phyloP scores from a whole-genome alignment of 2,797 vertebrate species.

The Acridotheres tristis region DNA sequence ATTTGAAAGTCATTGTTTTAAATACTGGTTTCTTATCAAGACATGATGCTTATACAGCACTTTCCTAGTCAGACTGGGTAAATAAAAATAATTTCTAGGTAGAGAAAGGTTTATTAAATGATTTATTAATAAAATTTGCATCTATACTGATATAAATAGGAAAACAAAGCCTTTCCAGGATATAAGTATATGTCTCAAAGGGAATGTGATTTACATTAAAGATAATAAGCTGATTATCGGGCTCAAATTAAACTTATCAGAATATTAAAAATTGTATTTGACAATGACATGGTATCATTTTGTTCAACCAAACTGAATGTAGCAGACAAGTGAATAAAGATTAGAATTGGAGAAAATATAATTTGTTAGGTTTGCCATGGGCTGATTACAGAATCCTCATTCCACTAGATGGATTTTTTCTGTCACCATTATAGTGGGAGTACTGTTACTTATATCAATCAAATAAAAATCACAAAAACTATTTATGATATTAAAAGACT shows the following conservation, averaged over 20 bases:
- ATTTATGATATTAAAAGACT: not conserved
- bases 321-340: not conserved
- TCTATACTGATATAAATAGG: not conserved
- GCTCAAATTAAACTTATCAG: not conserved
- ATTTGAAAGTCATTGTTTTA: not conserved
- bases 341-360: not conserved
- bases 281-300: not conserved
- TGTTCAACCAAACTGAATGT: not conserved
- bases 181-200: not conserved
- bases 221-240: not conserved
- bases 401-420: not conserved
- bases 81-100: not conserved
- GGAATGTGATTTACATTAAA: not conserved
- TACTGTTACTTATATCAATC: not conserved
- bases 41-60: not conserved
- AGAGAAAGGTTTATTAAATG: not conserved
- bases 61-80: not conserved
- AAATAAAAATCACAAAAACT: not conserved
- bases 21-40: not conserved
- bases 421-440: not conserved
- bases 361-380: not conserved
- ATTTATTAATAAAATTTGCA: not conserved
- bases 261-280: not conserved
- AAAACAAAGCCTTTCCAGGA: not conserved
- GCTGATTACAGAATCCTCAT: not conserved